These are phyloP conservation scores for Teinopalpus imperialis DNA, from an alignment of 2,888 invertebrate species.

Conservation along the genomic window DNA sequence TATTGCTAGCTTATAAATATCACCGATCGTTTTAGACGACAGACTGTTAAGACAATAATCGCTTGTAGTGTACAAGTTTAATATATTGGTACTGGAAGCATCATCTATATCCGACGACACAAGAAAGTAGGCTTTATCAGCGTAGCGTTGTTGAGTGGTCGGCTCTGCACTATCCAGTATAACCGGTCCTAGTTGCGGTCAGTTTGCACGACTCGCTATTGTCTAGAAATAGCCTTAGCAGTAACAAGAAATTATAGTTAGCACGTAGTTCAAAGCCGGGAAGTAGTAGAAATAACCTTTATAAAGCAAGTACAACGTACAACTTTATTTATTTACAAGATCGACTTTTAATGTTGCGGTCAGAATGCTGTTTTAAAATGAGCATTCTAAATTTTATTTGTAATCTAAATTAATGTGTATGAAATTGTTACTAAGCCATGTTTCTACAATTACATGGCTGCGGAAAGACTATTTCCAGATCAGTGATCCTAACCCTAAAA, in stretches of 20 bases:
- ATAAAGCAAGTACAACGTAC: slow-evolving; percentile 12
- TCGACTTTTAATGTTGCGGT: not conserved
- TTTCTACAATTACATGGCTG: too few species aligned
- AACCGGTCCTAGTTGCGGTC: slow-evolving; percentile 64
- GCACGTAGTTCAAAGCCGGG: slow-evolving; percentile 25
- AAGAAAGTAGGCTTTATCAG: slow-evolving; percentile 45
- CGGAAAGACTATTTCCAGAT: too few species aligned
- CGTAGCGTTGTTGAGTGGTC: slow-evolving; percentile 22
- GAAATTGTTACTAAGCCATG: too few species aligned
- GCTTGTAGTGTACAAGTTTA: slow-evolving; percentile 7
- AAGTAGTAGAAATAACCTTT: slow-evolving; percentile 21
- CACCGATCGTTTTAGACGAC: slow-evolving; percentile 14
- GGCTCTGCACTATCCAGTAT: slow-evolving; percentile 33
- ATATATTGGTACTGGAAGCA: slow-evolving; percentile 14
- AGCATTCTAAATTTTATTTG: too few species aligned
- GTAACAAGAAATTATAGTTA: slow-evolving; percentile 33
- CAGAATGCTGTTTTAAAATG: not conserved
- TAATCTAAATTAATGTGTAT: too few species aligned
- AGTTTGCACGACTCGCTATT: slow-evolving; percentile 60
- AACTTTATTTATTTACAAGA: slow-evolving; percentile 2
- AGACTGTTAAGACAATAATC: slow-evolving; percentile 4
- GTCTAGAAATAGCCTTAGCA: slow-evolving; percentile 53
- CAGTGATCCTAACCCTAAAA: too few species aligned
- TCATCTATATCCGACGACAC: slow-evolving; percentile 28
- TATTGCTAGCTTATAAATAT: slow-evolving; percentile 13